phyloP scores from a whole-genome alignment of 2,888 invertebrate species.

The Campaea margaritaria region DNA sequence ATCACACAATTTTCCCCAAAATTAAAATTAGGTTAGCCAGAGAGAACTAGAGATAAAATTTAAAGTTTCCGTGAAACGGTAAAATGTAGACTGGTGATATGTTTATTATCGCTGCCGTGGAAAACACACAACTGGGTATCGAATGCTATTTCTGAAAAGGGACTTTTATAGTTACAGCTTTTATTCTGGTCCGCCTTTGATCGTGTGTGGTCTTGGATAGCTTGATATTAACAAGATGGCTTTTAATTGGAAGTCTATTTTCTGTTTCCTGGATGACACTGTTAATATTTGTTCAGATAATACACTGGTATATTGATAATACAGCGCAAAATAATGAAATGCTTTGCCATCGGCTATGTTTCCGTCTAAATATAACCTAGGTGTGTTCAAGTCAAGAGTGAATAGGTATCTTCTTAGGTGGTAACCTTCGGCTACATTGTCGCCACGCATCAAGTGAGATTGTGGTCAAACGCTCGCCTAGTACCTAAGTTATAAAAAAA shows the following conservation, averaged over 20 bases:
- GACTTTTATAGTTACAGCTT: constrained; percentile 69
- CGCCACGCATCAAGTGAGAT: no score
- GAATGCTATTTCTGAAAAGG: constrained; percentile 71
- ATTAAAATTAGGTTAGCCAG: constrained; percentile 29
- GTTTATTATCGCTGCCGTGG: constrained; percentile 74
- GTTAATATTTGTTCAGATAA: neutral
- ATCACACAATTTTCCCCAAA: constrained; percentile 20
- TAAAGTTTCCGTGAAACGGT: constrained; percentile 67
- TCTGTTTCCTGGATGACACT: constrained; percentile 11
- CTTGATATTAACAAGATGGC: constrained; percentile 49
- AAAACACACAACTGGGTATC: constrained; percentile 66
- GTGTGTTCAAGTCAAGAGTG: no score
- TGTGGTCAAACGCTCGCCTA: no score
- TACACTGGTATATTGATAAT: no score
- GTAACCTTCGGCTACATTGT: no score
- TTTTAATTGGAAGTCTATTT: constrained; percentile 36
- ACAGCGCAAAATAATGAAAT: no score
- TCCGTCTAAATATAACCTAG: no score
- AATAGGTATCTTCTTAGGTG: no score
- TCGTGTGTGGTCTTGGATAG: constrained; percentile 74
- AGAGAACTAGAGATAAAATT: constrained; percentile 38
- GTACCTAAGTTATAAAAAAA: no score
- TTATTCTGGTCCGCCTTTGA: constrained; percentile 65
- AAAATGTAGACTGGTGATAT: constrained; percentile 72
- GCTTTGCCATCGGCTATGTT: no score